These are phyloP conservation scores for Varanus salvator DNA, from an alignment of 2,113 vertebrate genomes.

Conservation along the genomic window DNA sequence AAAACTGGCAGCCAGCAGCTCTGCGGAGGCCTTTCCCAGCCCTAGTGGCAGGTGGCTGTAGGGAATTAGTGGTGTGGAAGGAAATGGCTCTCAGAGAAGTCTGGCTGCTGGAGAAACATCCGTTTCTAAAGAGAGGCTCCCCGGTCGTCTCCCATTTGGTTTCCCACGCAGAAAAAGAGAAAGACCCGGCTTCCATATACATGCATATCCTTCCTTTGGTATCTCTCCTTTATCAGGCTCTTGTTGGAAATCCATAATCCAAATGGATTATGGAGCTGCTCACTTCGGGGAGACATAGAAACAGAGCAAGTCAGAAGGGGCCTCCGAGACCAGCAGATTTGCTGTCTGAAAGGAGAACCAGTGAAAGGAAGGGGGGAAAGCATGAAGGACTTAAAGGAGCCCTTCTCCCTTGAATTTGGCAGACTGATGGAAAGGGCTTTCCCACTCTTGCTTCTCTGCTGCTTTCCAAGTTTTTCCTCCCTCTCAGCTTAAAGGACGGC, in stretches of 20 bases:
- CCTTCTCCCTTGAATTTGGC: too few species aligned
- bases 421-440: too few species aligned
- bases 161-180: not conserved
- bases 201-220: not conserved
- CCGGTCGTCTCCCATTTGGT: not conserved
- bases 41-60: too few species aligned
- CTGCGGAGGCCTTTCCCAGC: not conserved
- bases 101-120: not conserved
- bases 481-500: too few species aligned
- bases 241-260: not conserved
- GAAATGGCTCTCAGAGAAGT: not conserved
- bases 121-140: not conserved
- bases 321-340: not conserved
- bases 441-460: too few species aligned
- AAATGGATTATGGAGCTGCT: not conserved
- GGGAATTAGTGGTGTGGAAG: not conserved
- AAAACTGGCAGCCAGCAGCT: not conserved
- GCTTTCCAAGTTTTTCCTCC: too few species aligned
- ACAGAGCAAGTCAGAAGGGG: too few species aligned
- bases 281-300: not conserved
- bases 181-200: not conserved
- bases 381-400: too few species aligned
- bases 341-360: not conserved
- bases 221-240: not conserved
- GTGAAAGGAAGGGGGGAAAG: not conserved